A percentile compares a stretch with the other conserved stretches of the same genome.
phyloP scores from a whole-genome alignment of 1,140 invertebrate genomes.

The Anastrepha obliqua region DNA sequence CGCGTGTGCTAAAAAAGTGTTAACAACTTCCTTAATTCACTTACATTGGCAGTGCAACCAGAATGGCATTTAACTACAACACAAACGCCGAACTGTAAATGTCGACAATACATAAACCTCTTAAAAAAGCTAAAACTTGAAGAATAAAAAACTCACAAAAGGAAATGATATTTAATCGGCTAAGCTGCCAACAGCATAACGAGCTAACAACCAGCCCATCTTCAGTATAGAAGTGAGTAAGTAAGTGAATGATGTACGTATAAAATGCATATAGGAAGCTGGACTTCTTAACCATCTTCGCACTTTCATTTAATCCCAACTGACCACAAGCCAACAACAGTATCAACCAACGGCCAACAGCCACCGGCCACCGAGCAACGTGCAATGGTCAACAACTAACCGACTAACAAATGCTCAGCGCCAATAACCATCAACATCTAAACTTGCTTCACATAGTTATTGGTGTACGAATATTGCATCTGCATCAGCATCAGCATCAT shows the following conservation, averaged over 20 bases:
- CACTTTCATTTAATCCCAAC: constrained; percentile 56
- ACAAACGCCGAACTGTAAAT: neutral
- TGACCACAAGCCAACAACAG: constrained; percentile 23
- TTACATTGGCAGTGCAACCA: neutral
- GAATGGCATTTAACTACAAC: constrained; percentile 35
- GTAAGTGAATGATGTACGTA: constrained; percentile 11
- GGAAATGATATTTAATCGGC: constrained; percentile 53
- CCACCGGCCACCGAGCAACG: too few relatives aligned
- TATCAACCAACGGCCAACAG: neutral
- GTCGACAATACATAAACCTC: constrained; percentile 10
- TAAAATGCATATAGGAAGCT: constrained; percentile 23
- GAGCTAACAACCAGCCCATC: neutral
- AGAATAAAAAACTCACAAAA: constrained; percentile 34
- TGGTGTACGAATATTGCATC: neutral
- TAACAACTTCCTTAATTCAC: constrained; percentile 53
- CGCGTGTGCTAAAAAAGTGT: constrained; percentile 29
- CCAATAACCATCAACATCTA: neutral
- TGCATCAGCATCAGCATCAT: constrained; percentile 10
- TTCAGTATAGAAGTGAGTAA: neutral
- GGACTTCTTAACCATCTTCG: constrained; percentile 54
- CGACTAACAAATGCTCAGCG: neutral
- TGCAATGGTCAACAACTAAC: neutral
- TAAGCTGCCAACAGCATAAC: constrained; percentile 31
- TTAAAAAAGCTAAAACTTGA: neutral
- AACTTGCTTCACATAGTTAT: neutral